phyloP scores from a whole-genome alignment of 2,113 vertebrate species.

The Hydropotes inermis region DNA sequence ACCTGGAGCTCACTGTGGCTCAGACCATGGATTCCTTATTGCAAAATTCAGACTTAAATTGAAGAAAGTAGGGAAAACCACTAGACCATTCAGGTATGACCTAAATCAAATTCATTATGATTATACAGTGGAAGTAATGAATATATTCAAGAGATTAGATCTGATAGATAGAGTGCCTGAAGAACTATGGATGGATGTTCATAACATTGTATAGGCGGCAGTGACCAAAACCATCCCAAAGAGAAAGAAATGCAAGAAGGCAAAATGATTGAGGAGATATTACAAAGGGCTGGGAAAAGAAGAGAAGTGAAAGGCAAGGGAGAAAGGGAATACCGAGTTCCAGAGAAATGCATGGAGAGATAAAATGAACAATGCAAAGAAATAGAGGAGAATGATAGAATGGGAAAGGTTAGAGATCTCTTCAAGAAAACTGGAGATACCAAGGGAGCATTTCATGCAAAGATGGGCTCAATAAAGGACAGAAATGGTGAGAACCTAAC shows the following conservation, averaged over 20 bases:
- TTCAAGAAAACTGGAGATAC: not conserved
- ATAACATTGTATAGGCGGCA: not conserved
- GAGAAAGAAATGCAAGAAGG: not conserved
- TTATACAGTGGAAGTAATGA: not conserved
- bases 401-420: not conserved
- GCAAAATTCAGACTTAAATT: not conserved
- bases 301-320: not conserved
- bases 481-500: not conserved
- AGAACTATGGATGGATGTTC: not conserved
- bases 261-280: not conserved
- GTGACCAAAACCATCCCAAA: not conserved
- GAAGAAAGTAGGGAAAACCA: not conserved
- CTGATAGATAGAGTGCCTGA: not conserved
- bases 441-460: not conserved
- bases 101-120: not conserved
- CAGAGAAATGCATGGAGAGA: not conserved
- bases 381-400: not conserved
- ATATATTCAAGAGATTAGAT: not conserved
- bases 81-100: not conserved
- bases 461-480: not conserved
- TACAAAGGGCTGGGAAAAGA: not conserved
- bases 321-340: not conserved
- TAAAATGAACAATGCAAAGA: not conserved
- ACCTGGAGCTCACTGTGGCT: not conserved
- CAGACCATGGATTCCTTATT: not conserved